phyloP scores from a whole-genome alignment of 1,140 invertebrate genomes.

The Lepidurus apus region DNA sequence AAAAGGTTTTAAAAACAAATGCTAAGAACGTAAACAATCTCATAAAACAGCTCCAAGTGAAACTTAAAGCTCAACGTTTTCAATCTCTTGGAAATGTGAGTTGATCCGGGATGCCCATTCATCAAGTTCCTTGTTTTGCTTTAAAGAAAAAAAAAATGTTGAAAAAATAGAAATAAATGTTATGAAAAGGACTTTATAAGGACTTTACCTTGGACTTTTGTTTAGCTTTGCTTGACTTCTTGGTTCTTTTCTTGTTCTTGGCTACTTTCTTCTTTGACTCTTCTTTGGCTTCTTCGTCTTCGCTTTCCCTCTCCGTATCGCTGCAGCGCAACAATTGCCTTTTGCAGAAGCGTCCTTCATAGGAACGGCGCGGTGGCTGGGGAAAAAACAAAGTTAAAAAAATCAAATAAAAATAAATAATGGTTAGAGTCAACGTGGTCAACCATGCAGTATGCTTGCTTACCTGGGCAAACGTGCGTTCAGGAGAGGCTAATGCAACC shows the following conservation, averaged over 20 bases:
- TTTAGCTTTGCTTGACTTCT: not conserved
- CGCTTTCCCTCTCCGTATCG: constrained; percentile 9
- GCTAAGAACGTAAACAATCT: not conserved
- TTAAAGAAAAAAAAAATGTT: not conserved
- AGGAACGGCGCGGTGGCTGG: not conserved
- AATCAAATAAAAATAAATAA: not conserved
- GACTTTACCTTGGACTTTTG: not conserved
- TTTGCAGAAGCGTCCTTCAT: not conserved
- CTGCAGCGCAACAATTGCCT: constrained; percentile 6
- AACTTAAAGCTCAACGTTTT: constrained; percentile 2
- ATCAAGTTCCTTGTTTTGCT: not conserved
- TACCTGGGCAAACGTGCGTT: not conserved
- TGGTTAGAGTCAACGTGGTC: not conserved
- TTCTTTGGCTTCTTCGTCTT: not conserved
- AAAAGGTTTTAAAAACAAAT: not conserved
- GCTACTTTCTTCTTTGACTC: not conserved
- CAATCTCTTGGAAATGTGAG: not conserved
- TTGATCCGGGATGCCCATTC: constrained; percentile 1
- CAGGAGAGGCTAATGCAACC: not conserved
- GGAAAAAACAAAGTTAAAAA: not conserved
- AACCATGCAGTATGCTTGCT: not conserved
- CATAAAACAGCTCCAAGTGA: too few relatives aligned
- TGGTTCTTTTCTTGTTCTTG: not conserved
- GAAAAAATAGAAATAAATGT: not conserved
- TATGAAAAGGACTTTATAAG: not conserved